phyloP scores from a whole-genome alignment of 2,888 invertebrate genomes.

The Pegoplata infirma region DNA sequence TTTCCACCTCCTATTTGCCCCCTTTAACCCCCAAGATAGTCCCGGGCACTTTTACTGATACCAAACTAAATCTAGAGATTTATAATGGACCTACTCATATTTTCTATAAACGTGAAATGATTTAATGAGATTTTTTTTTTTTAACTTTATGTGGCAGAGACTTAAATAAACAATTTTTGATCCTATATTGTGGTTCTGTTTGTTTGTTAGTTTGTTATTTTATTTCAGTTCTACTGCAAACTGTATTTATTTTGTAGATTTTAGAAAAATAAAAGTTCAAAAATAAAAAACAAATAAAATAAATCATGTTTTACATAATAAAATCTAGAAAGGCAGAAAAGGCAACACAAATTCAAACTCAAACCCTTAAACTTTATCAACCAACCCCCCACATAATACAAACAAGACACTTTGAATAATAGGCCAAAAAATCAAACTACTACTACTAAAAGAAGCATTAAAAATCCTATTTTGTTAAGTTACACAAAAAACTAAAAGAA shows the following conservation, averaged over 20 bases:
- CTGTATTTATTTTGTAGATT: background rate
- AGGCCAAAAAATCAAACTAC: background rate
- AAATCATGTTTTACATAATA: slow-evolving; percentile 26
- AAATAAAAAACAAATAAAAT: slow-evolving; percentile 30
- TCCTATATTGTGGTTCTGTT: slow-evolving; percentile 25
- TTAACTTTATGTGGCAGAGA: slow-evolving; percentile 29
- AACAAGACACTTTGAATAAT: background rate
- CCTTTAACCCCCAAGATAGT: too few relatives aligned
- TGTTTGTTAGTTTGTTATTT: slow-evolving; percentile 1
- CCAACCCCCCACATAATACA: background rate
- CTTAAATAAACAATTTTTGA: slow-evolving; percentile 17
- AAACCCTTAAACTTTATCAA: background rate
- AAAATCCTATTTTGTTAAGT: too few relatives aligned
- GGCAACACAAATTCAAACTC: background rate
- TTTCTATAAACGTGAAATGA: slow-evolving; percentile 16
- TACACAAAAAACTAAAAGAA: too few relatives aligned
- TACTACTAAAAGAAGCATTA: too few relatives aligned
- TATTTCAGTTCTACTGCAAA: background rate
- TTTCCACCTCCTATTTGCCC: too few relatives aligned
- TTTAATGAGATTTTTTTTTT: slow-evolving; percentile 39
- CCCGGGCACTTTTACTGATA: too few relatives aligned
- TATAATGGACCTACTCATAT: too few relatives aligned
- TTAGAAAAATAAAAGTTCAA: background rate
- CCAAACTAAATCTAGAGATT: too few relatives aligned
- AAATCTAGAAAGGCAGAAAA: background rate